Conservation (phyloP, 2,797 vertebrate species). For the Sphenodon punctatus region DNA sequence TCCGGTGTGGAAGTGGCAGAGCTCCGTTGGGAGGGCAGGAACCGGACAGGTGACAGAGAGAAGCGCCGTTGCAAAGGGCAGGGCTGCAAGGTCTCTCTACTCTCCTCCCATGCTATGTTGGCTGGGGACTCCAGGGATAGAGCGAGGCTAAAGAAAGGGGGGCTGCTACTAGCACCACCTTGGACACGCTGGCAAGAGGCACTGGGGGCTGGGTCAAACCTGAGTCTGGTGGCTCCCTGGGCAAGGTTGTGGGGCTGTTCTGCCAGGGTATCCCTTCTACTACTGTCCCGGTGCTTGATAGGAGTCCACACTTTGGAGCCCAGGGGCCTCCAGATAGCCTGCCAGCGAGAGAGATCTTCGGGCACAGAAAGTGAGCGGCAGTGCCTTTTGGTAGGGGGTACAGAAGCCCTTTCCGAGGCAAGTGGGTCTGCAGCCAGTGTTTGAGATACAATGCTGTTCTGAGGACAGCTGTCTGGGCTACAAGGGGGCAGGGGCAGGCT, state of each 20-base stretch:
- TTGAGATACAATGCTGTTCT: conserved; percentile 71
- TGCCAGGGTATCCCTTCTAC: conserved; percentile 79
- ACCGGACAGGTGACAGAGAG: conserved; percentile 86
- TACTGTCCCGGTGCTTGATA: conserved; percentile 85
- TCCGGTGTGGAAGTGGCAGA: conserved; percentile 82
- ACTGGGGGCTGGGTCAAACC: conserved; percentile 83
- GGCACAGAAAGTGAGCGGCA: conserved; percentile 91
- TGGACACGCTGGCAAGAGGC: conserved; percentile 84
- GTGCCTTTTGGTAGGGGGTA: conserved; percentile 84
- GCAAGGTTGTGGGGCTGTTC: conserved; percentile 68
- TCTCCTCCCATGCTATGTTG: conserved; percentile 22
- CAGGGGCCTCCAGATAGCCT: conserved; percentile 89
- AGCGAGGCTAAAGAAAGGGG: conserved; percentile 89
- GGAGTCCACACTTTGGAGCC: conserved; percentile 92
- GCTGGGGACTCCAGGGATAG: conserved; percentile 85
- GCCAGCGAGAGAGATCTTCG: conserved; percentile 90
- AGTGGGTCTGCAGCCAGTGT: conserved; percentile 68
- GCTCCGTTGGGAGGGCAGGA: conserved; percentile 87
- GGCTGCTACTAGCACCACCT: conserved; percentile 84
- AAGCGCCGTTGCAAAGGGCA: conserved; percentile 84
- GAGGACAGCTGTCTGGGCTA: conserved; percentile 61
- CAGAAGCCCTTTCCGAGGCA: conserved; percentile 68
- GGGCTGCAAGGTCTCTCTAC: conserved; percentile 33
- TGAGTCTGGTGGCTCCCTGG: conserved; percentile 79
- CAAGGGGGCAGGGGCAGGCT: conserved; percentile 82